Evolutionary conservation across 1,140 invertebrate species (phyloP), one percentile per base, ranked within the genome.

Genomic region (Bombyx mandarina): DNA sequence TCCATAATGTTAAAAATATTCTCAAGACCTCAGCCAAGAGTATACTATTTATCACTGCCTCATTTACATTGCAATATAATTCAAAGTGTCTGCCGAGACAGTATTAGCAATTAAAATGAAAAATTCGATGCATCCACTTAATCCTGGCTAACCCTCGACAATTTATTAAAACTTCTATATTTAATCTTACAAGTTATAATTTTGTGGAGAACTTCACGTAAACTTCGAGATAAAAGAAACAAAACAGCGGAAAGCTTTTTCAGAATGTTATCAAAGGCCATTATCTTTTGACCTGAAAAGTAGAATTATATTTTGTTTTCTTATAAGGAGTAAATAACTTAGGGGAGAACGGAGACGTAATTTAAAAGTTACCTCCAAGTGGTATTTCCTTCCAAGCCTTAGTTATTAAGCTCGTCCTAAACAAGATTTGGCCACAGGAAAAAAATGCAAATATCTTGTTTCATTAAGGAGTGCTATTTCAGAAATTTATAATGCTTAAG

Each of bases 221-320:
- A 81, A 79, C 73, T 82, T 70, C 63, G 67, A 77, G 75, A 79
- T 78, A 83, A 85, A 82, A 69, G 73, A 85, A 82, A 82, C 79
- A 83, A 84, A 84, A 80, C 77, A 83, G 75, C 77, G 82, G 80
- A 85, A 83, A 85, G 79, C 79, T 83, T 80, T 81, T 76, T 79
- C 75, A 75, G 73, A 73, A 71, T 77, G 74, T 84, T 82, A 85
- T 82, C 79, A 82, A 82, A 85, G 75, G 69, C 79, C 79, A 85
- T 85, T 85, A 85, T 82, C 78, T 82, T 71, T 77, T 81, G 82
- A 83, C 79, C 79, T 82, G 77, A 77, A 77, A 79, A 78, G 73
- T 73, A 69, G 78, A 81, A 81, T 81, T 83, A 80, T 80, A 81
- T 83, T 83, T 81, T 77, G 77, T 77, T 78, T 71, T 69, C 67